These are phyloP conservation scores for Theonella swinhoei DNA, from an alignment of 37 sponge, comb jelly and placozoan genomes.

Conservation along the genomic window DNA sequence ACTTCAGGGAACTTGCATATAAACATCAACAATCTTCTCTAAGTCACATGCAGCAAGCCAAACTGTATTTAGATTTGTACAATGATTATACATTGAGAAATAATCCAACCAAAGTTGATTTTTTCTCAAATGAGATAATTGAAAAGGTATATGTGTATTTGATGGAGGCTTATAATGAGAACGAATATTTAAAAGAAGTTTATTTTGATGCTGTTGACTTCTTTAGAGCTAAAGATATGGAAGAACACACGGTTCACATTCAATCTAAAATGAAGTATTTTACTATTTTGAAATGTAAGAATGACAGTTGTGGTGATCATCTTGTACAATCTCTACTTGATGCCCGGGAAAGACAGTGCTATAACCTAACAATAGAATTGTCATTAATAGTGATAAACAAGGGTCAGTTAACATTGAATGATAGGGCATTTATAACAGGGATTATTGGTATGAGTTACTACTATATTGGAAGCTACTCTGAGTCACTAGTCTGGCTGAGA, in stretches of 20 bases:
- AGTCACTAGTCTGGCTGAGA: neutral
- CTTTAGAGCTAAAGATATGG: neutral
- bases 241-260: neutral
- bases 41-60: neutral
- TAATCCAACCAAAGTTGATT: neutral
- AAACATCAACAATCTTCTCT: neutral
- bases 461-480: neutral
- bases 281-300: neutral
- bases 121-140: neutral
- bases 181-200: neutral
- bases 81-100: neutral
- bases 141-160: neutral
- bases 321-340: neutral
- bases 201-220: neutral
- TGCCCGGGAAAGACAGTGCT: neutral
- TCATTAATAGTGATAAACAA: neutral
- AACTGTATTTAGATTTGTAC: neutral
- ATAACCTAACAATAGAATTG: neutral
- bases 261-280: neutral
- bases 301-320: neutral
- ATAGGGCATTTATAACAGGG: no score
- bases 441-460: neutral
- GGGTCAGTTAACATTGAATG: neutral
- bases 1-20: neutral
- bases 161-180: neutral